A percentile compares a stretch with the other conserved stretches of the same genome.
These are phyloP conservation scores for Pollachius pollachius DNA, from an alignment of 2,113 vertebrate genomes.

Conservation along the genomic window DNA sequence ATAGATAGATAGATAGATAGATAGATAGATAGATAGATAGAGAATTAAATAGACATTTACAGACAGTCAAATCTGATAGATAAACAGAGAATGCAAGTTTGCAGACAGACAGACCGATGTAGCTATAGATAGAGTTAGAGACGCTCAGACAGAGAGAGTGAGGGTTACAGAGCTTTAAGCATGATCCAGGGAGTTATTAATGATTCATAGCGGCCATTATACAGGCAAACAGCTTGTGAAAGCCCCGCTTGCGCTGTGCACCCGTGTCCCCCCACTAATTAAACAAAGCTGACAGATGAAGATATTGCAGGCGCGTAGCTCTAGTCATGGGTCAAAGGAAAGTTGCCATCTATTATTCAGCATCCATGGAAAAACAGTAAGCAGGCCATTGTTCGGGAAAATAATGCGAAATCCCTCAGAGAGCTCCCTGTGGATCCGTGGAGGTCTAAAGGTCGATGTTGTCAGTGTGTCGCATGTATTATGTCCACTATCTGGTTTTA, in stretches of 20 bases:
- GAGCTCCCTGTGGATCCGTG: too few species aligned
- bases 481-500: too few species aligned
- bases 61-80: too few species aligned
- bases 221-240: conserved; percentile 33
- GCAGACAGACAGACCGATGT: too few species aligned
- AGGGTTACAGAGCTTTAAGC: conserved; percentile 33
- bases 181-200: conserved; percentile 46
- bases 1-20: too few species aligned
- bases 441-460: too few species aligned
- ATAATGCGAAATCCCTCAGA: too few species aligned
- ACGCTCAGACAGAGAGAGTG: not conserved
- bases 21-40: too few species aligned
- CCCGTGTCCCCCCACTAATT: conserved; percentile 46
- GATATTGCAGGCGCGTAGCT: conserved; percentile 40
- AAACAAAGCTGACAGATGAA: conserved; percentile 60
- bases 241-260: conserved; percentile 29
- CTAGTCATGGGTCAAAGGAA: conserved; percentile 53
- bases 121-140: too few species aligned
- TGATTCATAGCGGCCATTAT: conserved; percentile 58
- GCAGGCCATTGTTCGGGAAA: not conserved
- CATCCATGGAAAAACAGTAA: conserved; percentile 2
- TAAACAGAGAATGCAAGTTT: too few species aligned
- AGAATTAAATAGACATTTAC: too few species aligned
- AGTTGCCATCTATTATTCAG: conserved; percentile 60
- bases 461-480: too few species aligned